Conservation (phyloP, 2,888 invertebrate species). For the Cosmopolites sordidus region DNA sequence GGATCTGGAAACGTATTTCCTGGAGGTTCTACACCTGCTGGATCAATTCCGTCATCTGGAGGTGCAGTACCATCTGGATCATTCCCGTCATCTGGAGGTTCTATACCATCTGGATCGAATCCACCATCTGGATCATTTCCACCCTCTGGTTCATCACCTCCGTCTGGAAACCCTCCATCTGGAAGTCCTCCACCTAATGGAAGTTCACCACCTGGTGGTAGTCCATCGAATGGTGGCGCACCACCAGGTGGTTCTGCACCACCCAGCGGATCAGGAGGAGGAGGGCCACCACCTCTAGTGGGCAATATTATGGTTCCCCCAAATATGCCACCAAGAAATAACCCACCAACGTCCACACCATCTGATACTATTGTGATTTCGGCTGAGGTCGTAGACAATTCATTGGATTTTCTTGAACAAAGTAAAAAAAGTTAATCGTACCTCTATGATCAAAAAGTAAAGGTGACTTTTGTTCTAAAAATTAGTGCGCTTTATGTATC, state of each 20-base stretch:
- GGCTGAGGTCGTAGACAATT: conserved; percentile 14
- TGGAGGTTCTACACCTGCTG: neutral
- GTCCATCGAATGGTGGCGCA: neutral
- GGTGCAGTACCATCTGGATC: conserved; percentile 1
- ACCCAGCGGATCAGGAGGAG: neutral
- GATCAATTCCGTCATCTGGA: neutral
- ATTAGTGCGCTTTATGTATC: too few relatives aligned
- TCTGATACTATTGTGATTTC: conserved; percentile 13
- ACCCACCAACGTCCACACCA: neutral
- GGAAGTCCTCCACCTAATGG: conserved; percentile 3
- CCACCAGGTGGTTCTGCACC: neutral
- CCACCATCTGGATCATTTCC: neutral
- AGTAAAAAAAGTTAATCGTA: too few relatives aligned
- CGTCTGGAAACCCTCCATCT: conserved; percentile 3
- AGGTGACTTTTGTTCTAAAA: too few relatives aligned
- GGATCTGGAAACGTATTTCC: neutral
- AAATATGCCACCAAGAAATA: neutral
- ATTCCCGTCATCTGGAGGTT: neutral
- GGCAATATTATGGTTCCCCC: conserved; percentile 20
- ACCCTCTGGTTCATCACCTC: neutral
- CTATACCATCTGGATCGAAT: neutral
- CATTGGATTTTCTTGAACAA: conserved; percentile 9
- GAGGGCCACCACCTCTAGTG: conserved; percentile 10
- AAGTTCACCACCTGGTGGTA: conserved; percentile 5
- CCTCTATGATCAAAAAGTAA: too few relatives aligned